Evolutionary conservation across 1,140 invertebrate species (phyloP).

Genomic region (Brachionus plicatilis): DNA sequence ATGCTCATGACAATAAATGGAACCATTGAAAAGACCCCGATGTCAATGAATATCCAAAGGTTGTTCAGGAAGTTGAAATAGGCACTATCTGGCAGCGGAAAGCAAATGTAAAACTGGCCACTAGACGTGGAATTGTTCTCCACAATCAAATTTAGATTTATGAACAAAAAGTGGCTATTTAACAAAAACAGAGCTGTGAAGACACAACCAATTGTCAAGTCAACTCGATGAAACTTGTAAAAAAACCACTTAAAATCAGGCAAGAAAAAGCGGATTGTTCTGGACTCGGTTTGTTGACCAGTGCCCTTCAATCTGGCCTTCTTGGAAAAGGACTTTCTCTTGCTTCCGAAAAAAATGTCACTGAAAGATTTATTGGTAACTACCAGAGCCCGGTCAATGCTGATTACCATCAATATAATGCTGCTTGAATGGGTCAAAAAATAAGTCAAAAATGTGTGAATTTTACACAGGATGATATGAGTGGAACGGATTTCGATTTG

Average conservation of each 20-base stretch:
- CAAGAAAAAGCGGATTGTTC: neutral
- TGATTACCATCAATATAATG: conserved; percentile 1
- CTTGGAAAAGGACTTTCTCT: neutral
- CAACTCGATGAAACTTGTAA: neutral
- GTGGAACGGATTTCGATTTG: conserved; percentile 11
- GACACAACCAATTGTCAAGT: neutral
- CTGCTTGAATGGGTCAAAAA: conserved; percentile 17
- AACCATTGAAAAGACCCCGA: neutral
- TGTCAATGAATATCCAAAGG: conserved; percentile 23
- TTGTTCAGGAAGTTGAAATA: conserved; percentile 15
- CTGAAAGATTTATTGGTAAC: neutral
- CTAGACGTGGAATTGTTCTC: neutral
- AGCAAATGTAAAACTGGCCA: conserved; percentile 2
- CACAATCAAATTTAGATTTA: neutral
- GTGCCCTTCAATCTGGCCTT: neutral
- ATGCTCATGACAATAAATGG: conserved; percentile 34
- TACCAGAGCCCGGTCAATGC: conserved; percentile 24
- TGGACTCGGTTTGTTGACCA: neutral
- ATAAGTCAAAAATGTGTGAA: conserved; percentile 40
- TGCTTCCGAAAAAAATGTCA: neutral
- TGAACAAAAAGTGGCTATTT: conserved; percentile 5
- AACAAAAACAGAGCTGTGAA: neutral
- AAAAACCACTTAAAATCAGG: neutral
- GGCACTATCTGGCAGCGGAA: neutral
- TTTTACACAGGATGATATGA: neutral